These are phyloP conservation scores for Grammomys surdaster DNA, from an alignment of 2,113 vertebrate genomes.

Conservation along the genomic window DNA sequence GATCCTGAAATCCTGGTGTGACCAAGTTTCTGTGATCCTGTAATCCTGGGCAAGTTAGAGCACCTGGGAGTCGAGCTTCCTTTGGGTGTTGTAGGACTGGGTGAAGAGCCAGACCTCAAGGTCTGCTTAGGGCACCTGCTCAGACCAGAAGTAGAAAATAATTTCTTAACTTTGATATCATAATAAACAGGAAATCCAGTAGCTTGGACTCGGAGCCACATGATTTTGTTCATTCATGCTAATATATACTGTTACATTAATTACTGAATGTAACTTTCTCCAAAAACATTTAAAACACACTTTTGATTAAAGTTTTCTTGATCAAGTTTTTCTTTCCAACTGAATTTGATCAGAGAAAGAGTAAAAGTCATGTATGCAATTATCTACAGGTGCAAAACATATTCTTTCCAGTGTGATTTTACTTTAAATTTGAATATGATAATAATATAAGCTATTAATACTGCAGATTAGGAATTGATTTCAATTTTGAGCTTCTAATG, in stretches of 20 bases:
- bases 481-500: background rate
- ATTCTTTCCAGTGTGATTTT: background rate
- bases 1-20: too few species aligned
- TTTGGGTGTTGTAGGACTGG: too few species aligned
- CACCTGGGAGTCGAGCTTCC: too few species aligned
- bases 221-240: background rate
- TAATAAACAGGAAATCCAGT: background rate
- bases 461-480: background rate
- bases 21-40: too few species aligned
- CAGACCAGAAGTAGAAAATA: background rate
- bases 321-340: background rate
- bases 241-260: background rate
- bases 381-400: background rate
- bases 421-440: constrained; percentile 5
- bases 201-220: background rate
- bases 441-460: background rate
- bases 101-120: too few species aligned
- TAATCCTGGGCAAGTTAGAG: too few species aligned
- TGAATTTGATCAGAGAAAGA: background rate
- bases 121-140: too few species aligned
- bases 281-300: background rate
- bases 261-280: background rate
- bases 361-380: background rate
- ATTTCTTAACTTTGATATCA: background rate
- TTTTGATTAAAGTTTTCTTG: background rate